Conservation (phyloP, 2,888 invertebrate species). For the Trichopria drosophilae region DNA sequence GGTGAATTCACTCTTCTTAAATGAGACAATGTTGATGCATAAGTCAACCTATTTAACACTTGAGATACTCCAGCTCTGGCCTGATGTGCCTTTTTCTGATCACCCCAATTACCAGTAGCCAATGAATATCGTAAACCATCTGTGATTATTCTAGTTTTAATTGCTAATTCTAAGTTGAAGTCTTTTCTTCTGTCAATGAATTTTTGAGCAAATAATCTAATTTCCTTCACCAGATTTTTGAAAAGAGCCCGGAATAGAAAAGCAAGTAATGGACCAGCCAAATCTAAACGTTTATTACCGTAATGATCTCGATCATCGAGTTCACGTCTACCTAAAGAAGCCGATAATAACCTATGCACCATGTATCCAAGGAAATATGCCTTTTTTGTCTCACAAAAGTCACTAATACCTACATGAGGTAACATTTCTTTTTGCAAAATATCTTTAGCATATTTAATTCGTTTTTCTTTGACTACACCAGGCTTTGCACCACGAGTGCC, state of each 20-base stretch:
- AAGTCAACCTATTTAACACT: conserved; percentile 77
- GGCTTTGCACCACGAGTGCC: conserved; percentile 96
- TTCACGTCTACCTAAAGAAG: conserved; percentile 93
- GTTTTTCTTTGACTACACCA: conserved; percentile 97
- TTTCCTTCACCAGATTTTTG: conserved; percentile 95
- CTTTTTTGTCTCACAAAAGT: conserved; percentile 99
- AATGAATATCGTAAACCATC: conserved; percentile 97
- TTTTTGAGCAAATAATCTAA: conserved; percentile 97
- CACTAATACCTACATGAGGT: conserved; percentile 98
- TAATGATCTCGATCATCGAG: conserved; percentile 99
- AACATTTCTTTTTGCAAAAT: conserved; percentile 99
- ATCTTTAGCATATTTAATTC: conserved; percentile 98
- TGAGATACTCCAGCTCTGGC: conserved; percentile 89
- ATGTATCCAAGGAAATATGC: conserved; percentile 99
- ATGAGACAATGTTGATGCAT: conserved; percentile 98
- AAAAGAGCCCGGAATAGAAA: conserved; percentile 96
- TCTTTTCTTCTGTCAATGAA: conserved; percentile 99
- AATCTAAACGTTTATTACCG: conserved; percentile 96
- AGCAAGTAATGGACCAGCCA: conserved; percentile 95
- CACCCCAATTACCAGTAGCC: conserved; percentile 99
- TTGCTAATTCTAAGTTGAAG: conserved; percentile 94
- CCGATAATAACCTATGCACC: conserved; percentile 94
- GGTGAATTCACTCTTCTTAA: conserved; percentile 97
- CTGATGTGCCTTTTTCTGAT: conserved; percentile 99
- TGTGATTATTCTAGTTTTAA: conserved; percentile 97